A percentile compares a stretch with the other conserved stretches of the same genome.
These are phyloP conservation scores for Sakesphorus luctuosus DNA, from an alignment of 2,113 vertebrate species.

Conservation along the genomic window DNA sequence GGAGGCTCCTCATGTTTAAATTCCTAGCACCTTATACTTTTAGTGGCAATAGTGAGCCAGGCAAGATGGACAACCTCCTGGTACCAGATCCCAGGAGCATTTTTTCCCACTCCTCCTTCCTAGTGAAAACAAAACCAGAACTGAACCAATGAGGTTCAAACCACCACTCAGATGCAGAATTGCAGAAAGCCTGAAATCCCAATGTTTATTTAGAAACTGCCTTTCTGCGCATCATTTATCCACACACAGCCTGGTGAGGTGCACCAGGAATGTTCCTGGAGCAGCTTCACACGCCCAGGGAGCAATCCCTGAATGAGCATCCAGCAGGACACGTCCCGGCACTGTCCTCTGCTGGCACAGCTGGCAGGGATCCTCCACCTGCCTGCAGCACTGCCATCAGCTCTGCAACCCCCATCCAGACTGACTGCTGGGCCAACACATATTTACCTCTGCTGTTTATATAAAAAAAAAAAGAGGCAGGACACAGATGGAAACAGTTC, in stretches of 20 bases:
- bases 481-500: neutral
- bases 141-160: neutral
- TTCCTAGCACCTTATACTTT: neutral
- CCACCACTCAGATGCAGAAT: accelerated
- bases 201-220: neutral
- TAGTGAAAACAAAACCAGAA: neutral
- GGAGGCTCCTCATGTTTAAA: neutral
- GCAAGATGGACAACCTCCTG: neutral
- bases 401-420: neutral
- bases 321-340: neutral
- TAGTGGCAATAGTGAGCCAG: neutral
- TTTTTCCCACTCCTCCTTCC: neutral
- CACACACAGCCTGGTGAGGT: accelerated
- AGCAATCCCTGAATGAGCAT: accelerated
- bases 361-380: neutral
- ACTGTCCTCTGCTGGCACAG: constrained; percentile 33
- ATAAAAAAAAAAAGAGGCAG: neutral
- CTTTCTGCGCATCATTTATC: neutral
- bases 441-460: neutral
- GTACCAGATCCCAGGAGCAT: neutral
- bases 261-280: accelerated
- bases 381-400: neutral
- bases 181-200: neutral
- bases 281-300: neutral
- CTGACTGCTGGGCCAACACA: neutral